Base-by-base conservation (phyloP, 2,888 invertebrate genomes). In the Argyra leucocephala region DNA sequence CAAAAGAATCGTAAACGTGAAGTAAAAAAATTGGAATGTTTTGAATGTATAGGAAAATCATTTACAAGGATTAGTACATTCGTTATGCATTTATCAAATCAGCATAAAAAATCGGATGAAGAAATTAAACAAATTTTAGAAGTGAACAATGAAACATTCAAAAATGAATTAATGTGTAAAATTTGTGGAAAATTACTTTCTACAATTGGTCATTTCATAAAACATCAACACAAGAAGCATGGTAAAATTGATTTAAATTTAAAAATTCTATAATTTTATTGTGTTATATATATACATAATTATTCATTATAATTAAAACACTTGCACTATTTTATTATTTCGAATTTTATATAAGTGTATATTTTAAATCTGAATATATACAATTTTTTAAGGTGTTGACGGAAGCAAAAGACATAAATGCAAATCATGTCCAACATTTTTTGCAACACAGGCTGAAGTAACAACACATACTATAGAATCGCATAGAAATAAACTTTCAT, bases 401-500 rank as follows among this genome's bases (percentile, higher is more conserved):
- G 80, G 78, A 23, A 73, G 65, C n/a, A 70, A 79, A 1, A 73
- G 72, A 21, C 73, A 76, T 64, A 81, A 80, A 69, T 82, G 82
- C 63, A 78, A 78, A 10, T 77, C 78, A 63, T 82, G 82, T 69
- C 74, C 74, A 61, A 66, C 73, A 24, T 75, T 75, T 67, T 82
- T 82, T 69, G 71, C 72, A 60, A 78, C 77, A 18, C 77, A 77
- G 66, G 76, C 79, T 10, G 78, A 79, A 62, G 77, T 79, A 62
- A 75, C 75, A 9, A 73, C 74, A 7, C 83, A 82, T 68, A 80
- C 80, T 62, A 75, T 75, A 31, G 70, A 72, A 36, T 72, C 69
- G 37, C 82, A 83, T 71, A 74, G 75, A 24, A 76, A 79, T 61
- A 69, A 78, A 62, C 71, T 82, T 69, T 79, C 76, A 60, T 82